phyloP scores from a whole-genome alignment of 2,797 vertebrate genomes.

The Sebastiscus tertius region DNA sequence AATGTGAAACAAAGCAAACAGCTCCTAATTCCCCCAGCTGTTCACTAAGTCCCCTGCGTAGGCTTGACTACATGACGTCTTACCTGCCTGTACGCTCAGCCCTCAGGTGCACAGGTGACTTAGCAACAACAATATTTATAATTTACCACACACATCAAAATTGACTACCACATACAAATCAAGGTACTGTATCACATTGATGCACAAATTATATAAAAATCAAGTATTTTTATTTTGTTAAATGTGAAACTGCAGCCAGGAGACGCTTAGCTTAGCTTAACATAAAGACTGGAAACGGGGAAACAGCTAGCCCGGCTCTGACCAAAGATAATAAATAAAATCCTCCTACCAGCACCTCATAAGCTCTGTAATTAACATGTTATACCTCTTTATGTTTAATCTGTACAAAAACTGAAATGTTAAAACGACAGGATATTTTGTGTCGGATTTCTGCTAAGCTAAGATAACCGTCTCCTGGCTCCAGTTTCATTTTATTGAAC shows the following conservation, averaged over 20 bases:
- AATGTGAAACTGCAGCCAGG: too few species aligned
- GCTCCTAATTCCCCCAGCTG: too few species aligned
- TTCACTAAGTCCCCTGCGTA: too few species aligned
- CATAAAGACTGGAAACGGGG: too few species aligned
- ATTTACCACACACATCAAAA: too few species aligned
- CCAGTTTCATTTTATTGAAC: neutral
- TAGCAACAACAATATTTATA: too few species aligned
- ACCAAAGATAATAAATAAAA: neutral
- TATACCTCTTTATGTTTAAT: neutral
- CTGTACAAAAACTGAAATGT: neutral
- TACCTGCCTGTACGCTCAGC: too few species aligned
- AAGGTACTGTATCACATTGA: neutral
- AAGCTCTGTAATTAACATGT: neutral
- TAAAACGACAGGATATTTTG: neutral
- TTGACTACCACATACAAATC: neutral
- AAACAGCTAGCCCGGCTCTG: neutral
- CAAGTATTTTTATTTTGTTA: neutral
- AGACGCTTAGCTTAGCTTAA: too few species aligned
- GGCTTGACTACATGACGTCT: too few species aligned
- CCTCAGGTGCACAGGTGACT: too few species aligned
- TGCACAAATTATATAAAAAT: neutral
- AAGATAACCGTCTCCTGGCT: neutral
- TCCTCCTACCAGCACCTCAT: rapidly evolving
- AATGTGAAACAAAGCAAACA: too few species aligned
- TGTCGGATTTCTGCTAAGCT: neutral